phyloP scores from a whole-genome alignment of 2,888 invertebrate genomes.

The Ennomos fuscantarius region DNA sequence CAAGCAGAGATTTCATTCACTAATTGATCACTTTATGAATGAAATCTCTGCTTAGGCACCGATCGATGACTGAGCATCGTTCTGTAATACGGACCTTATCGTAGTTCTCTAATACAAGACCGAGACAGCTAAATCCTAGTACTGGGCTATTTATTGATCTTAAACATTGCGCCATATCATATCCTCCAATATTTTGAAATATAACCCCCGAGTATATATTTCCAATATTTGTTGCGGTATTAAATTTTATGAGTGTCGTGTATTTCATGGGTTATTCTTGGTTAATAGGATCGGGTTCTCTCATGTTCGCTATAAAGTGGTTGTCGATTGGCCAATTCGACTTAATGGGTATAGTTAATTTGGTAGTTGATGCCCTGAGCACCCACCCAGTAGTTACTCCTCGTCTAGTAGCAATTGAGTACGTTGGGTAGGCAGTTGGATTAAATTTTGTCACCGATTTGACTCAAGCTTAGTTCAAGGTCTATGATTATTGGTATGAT shows the following conservation, averaged over 20 bases:
- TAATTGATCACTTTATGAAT: too few relatives aligned
- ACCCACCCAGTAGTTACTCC: conserved; percentile 21
- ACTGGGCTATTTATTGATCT: conserved; percentile 1
- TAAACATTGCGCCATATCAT: not conserved
- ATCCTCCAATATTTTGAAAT: conserved; percentile 63
- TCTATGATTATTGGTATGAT: conserved; percentile 9
- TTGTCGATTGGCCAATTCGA: conserved; percentile 29
- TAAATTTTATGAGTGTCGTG: conserved; percentile 61
- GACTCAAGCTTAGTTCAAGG: conserved; percentile 6
- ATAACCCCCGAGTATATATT: conserved; percentile 53
- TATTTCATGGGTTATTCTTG: conserved; percentile 56
- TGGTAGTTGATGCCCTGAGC: conserved; percentile 29
- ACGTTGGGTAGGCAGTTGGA: conserved; percentile 16
- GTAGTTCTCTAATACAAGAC: too few relatives aligned
- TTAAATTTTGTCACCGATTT: conserved; percentile 9
- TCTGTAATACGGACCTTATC: too few relatives aligned
- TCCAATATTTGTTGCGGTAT: conserved; percentile 63
- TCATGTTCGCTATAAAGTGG: conserved; percentile 37
- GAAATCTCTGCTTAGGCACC: too few relatives aligned
- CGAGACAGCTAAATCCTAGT: not conserved
- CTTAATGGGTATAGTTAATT: conserved; percentile 32
- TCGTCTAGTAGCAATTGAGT: conserved; percentile 19
- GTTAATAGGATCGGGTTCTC: conserved; percentile 44
- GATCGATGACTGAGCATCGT: too few relatives aligned
- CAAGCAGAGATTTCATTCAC: too few relatives aligned